Evolutionary conservation across 2,113 vertebrate genomes (phyloP).

Genomic region (Dasyornis broadbenti): DNA sequence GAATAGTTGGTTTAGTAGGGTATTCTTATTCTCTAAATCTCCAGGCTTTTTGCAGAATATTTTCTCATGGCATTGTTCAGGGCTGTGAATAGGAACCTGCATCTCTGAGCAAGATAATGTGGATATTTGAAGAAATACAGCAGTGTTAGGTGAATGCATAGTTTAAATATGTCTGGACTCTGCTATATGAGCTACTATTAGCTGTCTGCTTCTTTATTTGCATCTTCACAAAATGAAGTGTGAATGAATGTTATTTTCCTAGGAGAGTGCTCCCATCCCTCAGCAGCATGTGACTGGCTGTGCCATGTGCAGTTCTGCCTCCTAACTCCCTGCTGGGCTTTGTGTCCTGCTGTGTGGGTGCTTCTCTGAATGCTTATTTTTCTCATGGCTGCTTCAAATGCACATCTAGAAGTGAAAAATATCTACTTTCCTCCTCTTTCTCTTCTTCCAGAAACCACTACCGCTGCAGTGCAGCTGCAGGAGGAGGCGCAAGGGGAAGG

Average conservation of each 20-base stretch:
- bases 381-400: neutral
- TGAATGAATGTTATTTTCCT: neutral
- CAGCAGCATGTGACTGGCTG: neutral
- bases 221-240: neutral
- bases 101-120: neutral
- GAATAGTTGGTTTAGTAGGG: neutral
- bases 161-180: neutral
- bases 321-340: neutral
- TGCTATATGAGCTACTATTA: neutral
- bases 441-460: conserved; percentile 82
- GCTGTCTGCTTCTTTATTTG: neutral
- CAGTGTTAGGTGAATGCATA: neutral
- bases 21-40: neutral
- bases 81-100: neutral
- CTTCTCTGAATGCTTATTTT: neutral
- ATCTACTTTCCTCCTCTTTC: neutral
- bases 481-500: conserved; percentile 13
- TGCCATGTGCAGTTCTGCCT: neutral
- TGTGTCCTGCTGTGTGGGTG: neutral
- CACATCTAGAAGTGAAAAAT: neutral
- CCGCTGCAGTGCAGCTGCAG: neutral
- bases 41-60: neutral
- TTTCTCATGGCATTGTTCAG: neutral
- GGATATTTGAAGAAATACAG: neutral
- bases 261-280: neutral